Evolutionary conservation across 2,113 vertebrate species (phyloP).

Genomic region (Neofelis nebulosa): DNA sequence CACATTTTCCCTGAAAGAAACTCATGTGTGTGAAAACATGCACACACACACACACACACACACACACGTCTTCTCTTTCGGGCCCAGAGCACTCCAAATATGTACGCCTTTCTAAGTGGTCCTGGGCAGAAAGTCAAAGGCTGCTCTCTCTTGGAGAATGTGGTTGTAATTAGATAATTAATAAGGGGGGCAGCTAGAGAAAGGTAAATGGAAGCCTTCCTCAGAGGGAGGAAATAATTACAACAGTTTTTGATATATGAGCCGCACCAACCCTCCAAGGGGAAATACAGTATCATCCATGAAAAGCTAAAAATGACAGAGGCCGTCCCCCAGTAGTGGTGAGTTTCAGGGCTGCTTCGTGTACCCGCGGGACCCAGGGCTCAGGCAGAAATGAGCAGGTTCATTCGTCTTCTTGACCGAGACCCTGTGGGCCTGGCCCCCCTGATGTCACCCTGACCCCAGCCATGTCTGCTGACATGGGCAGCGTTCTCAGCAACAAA

Average conservation of each 20-base stretch:
- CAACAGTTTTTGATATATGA: slow-evolving; percentile 81
- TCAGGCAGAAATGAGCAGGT: neutral
- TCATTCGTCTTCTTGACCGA: neutral
- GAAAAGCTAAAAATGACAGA: neutral
- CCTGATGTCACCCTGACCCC: slow-evolving; percentile 44
- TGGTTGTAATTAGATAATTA: slow-evolving; percentile 87
- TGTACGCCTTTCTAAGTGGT: slow-evolving; percentile 66
- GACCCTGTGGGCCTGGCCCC: neutral
- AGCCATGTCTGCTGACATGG: neutral
- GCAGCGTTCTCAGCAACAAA: neutral
- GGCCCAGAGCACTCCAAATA: neutral
- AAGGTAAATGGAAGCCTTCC: slow-evolving; percentile 84
- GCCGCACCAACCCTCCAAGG: slow-evolving; percentile 69
- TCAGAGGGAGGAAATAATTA: slow-evolving; percentile 82
- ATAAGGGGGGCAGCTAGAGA: slow-evolving; percentile 75
- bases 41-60: too few relatives aligned
- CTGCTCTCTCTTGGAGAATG: slow-evolving; percentile 70
- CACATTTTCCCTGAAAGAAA: neutral
- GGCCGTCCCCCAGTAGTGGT: neutral
- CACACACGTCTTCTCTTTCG: neutral
- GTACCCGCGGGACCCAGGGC: neutral
- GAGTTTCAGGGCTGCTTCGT: neutral
- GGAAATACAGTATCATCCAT: slow-evolving; percentile 31
- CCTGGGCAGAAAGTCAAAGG: slow-evolving; percentile 82
- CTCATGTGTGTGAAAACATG: too few relatives aligned